phyloP scores from a whole-genome alignment of 1,140 invertebrate genomes.

The Cotesia vestalis region DNA sequence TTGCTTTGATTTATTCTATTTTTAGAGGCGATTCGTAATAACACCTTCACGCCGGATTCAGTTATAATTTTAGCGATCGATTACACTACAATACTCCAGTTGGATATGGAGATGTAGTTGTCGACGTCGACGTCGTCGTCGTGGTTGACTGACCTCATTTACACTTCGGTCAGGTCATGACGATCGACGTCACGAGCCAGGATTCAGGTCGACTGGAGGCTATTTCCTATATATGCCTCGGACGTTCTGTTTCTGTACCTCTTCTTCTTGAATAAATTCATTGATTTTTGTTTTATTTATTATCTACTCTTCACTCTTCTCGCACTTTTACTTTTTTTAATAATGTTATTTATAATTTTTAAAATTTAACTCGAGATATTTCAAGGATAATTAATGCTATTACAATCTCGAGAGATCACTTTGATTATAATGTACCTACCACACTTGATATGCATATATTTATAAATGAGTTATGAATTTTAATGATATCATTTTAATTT shows the following conservation, averaged over 20 bases:
- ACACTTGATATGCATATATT: too few relatives aligned
- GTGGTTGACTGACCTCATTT: slow-evolving; percentile 42
- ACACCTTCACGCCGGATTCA: too few relatives aligned
- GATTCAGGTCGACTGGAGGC: slow-evolving; percentile 36
- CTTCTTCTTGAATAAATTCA: not conserved
- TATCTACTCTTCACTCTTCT: slow-evolving; percentile 7
- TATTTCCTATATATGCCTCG: slow-evolving; percentile 11
- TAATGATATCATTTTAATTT: too few relatives aligned
- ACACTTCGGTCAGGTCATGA: slow-evolving; percentile 38
- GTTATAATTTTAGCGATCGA: too few relatives aligned
- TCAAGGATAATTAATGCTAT: too few relatives aligned
- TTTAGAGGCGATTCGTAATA: too few relatives aligned
- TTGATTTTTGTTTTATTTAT: slow-evolving; percentile 5
- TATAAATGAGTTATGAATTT: too few relatives aligned
- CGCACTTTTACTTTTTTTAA: slow-evolving; percentile 1
- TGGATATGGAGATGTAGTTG: too few relatives aligned
- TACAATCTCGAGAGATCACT: too few relatives aligned
- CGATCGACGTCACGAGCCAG: slow-evolving; percentile 36
- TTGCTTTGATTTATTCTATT: too few relatives aligned
- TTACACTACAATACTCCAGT: too few relatives aligned
- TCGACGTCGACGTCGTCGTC: slow-evolving; percentile 3
- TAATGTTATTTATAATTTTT: not conserved
- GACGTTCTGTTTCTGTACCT: not conserved
- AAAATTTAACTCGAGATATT: not conserved
- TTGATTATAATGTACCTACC: too few relatives aligned